Evolutionary conservation across 2,888 invertebrate genomes (phyloP).

Genomic region (Arrhopalites spinosus): DNA sequence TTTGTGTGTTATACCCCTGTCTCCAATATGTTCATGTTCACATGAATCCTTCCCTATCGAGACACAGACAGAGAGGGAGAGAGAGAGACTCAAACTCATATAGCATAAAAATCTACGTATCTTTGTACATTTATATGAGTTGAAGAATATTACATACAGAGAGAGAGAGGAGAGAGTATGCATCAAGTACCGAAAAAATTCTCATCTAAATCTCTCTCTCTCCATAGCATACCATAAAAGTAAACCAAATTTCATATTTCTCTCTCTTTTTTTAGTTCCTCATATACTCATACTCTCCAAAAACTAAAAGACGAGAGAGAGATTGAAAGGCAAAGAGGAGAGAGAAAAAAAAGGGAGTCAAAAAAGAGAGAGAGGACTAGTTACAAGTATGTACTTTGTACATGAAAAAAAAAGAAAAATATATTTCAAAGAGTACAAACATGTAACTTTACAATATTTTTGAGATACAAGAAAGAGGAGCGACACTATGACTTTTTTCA

Average conservation of each 20-base stretch:
- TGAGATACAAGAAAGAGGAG: too few species aligned
- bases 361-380: neutral
- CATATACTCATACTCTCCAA: neutral
- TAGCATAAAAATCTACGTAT: neutral
- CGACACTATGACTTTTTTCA: neutral
- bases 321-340: neutral
- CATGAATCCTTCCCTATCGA: too few species aligned
- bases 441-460: too few species aligned
- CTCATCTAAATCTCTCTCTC: constrained; percentile 1
- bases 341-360: neutral
- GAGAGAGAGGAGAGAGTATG: too few species aligned
- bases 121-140: neutral
- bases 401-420: too few species aligned
- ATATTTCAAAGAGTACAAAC: too few species aligned
- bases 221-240: constrained; percentile 1
- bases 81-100: neutral
- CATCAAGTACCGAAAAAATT: neutral
- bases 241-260: constrained; percentile 4
- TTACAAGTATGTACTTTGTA: too few species aligned
- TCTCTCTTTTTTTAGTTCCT: neutral
- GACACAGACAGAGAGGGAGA: too few species aligned
- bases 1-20: neutral
- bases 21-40: neutral
- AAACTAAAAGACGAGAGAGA: neutral
- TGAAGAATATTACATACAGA: too few species aligned